Evolutionary conservation across 2,797 vertebrate species (phyloP).

Genomic region (Gallirallus australis): DNA sequence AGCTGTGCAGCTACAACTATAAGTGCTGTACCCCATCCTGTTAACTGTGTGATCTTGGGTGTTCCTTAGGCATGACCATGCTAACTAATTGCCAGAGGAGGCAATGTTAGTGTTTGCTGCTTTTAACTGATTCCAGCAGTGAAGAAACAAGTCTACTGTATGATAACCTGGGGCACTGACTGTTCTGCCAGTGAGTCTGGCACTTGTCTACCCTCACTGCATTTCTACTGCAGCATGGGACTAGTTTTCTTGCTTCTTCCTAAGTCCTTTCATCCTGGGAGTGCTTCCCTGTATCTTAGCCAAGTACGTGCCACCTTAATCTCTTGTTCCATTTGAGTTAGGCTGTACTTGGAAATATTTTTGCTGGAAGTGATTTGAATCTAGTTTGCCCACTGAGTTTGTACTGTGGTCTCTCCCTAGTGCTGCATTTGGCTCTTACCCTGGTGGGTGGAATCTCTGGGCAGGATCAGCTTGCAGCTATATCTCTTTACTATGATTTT

Average conservation of each 20-base stretch:
- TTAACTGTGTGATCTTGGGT: background rate
- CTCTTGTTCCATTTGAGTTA: background rate
- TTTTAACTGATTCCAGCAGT: background rate
- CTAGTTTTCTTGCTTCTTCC: background rate
- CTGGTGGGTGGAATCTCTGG: background rate
- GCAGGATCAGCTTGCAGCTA: background rate
- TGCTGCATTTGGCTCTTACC: background rate
- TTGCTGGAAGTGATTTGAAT: background rate
- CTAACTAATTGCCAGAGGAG: background rate
- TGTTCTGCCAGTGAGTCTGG: background rate
- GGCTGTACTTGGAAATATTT: background rate
- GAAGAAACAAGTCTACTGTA: background rate
- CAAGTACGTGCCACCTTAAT: background rate
- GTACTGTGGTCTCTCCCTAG: background rate
- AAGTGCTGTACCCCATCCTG: background rate
- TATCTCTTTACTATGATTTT: conserved; percentile 6
- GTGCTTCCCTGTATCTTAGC: background rate
- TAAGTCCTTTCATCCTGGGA: background rate
- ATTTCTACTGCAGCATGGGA: background rate
- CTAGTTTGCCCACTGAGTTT: background rate
- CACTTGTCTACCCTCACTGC: background rate
- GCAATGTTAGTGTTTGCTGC: background rate
- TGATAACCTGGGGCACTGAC: background rate
- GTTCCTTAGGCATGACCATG: background rate
- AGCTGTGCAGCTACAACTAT: background rate